phyloP scores from a whole-genome alignment of 2,113 vertebrate genomes.

The Oncorhynchus nerka region DNA sequence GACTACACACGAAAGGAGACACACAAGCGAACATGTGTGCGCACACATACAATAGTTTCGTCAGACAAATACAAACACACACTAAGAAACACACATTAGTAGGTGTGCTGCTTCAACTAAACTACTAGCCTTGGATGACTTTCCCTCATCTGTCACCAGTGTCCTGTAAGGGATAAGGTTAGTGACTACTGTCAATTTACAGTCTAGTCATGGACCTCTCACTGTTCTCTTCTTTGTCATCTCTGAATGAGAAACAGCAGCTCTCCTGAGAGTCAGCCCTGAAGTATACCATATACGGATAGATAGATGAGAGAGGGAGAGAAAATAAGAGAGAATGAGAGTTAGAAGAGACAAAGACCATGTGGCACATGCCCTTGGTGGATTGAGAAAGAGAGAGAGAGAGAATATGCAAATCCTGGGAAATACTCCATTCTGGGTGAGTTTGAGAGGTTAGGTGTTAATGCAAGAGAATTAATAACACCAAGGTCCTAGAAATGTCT shows the following conservation, averaged over 20 bases:
- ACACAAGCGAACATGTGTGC: constrained; percentile 5
- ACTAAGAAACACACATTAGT: too few species aligned
- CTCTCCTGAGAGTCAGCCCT: constrained; percentile 21
- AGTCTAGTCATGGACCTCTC: background rate
- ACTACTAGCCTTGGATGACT: too few species aligned
- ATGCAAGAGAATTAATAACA: constrained; percentile 35
- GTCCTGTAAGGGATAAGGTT: too few species aligned
- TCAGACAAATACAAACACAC: constrained; percentile 7
- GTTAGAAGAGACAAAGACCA: background rate
- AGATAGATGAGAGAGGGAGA: constrained; percentile 7
- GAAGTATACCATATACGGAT: constrained; percentile 37
- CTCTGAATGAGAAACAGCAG: constrained; percentile 27
- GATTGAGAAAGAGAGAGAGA: constrained; percentile 2
- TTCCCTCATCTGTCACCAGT: too few species aligned
- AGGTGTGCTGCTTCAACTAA: too few species aligned
- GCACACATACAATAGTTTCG: constrained; percentile 22
- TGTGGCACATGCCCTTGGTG: background rate
- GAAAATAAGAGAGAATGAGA: constrained; percentile 5
- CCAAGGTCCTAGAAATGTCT: constrained; percentile 60
- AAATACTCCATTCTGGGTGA: background rate
- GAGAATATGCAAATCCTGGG: background rate
- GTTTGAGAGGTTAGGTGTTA: constrained; percentile 18
- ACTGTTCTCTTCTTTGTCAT: background rate
- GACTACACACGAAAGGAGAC: constrained; percentile 11
- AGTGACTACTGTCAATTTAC: background rate